phyloP scores from a whole-genome alignment of 2,113 vertebrate genomes.

The Pyrgilauda ruficollis region DNA sequence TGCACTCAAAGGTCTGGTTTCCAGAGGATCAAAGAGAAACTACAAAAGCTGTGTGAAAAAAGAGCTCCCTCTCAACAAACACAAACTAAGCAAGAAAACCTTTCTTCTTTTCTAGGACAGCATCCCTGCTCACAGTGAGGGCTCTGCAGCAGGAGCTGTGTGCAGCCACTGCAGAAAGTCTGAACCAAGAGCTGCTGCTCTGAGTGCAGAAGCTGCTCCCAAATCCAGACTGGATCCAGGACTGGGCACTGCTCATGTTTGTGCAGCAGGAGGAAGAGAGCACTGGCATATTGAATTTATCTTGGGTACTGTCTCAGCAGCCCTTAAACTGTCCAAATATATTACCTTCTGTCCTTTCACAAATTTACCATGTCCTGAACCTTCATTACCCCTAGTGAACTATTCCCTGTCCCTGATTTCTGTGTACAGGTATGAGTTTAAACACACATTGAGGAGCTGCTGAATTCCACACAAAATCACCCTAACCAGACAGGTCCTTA shows the following conservation, averaged over 20 bases:
- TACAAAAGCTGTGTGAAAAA: neutral
- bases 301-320: neutral
- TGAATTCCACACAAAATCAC: neutral
- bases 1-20: neutral
- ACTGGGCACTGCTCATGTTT: neutral
- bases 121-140: neutral
- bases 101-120: constrained; percentile 1
- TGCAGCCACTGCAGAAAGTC: neutral
- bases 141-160: neutral
- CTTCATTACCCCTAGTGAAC: neutral
- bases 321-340: neutral
- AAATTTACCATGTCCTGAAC: neutral
- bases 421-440: neutral
- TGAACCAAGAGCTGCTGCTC: neutral
- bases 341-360: neutral
- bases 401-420: neutral
- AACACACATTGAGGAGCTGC: accelerated
- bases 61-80: neutral
- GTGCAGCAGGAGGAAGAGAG: neutral
- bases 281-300: accelerated
- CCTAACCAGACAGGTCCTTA: neutral
- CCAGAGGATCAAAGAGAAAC: neutral
- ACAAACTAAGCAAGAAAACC: neutral
- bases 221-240: neutral
- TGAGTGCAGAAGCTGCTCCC: neutral